Base-by-base conservation (phyloP, 2,888 invertebrate species). In the Folsomia manolachei region DNA sequence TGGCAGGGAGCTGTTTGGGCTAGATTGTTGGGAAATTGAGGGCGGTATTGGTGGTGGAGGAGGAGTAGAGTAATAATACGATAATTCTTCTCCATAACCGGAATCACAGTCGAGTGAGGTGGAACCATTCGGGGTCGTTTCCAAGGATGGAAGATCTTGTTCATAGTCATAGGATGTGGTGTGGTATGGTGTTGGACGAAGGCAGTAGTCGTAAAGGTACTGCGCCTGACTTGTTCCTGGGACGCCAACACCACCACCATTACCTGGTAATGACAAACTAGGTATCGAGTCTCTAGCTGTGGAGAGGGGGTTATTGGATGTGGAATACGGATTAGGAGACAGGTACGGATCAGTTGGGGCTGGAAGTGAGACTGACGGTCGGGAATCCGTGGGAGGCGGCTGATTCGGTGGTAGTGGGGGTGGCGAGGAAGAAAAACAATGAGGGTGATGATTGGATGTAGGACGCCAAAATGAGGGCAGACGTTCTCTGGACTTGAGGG, bases 141-240 rank as follows among this genome's bases (percentile, higher is more conserved):
- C 62, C 11, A 65, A 52, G 14, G 60, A 67, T 52, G 69, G 69
- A 25, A 77, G 71, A 56, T 78, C 73, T 71, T 78, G 76, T 63
- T 79, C 76, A 27, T 80, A 79, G 74, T 80, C 79, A 61, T 80
- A 81, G 21, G 75, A 75, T n/a, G 79, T 72, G 21, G 79, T 76
- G 72, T 81, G 81, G 69, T 80, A 81, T 26, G 81, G 81, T 9
- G 81, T 81, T 2, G 79, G 79, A 24, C 81, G 76, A 9, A 78
- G 75, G 51, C 75, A 74, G 69, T 78, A 79, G 71, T 80, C 79
- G 66, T 80, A 79, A 56, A 56, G 56, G 65, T 61, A 71, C 39
- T 63, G 65, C 39, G 70, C 69, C 72, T 67, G 74, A 69, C 65
- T 69, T n/a, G n/a, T n/a, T 63, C 39, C 39, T 9, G 39, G 39